Conservation (phyloP, 2,888 invertebrate genomes). For the Schizaphis graminum region DNA sequence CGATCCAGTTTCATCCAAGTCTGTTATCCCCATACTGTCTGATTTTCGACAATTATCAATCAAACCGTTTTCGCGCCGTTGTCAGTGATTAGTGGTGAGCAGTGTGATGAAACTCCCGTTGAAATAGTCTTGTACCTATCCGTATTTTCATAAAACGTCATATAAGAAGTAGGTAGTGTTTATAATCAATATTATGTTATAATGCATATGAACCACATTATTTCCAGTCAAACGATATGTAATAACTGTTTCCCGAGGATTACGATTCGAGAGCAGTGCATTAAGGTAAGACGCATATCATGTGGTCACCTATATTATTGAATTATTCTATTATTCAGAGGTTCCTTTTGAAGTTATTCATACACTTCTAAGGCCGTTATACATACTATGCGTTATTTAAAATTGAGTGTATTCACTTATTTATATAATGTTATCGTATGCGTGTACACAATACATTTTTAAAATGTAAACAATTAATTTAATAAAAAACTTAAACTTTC, state of each 20-base stretch:
- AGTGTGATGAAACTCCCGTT: background rate
- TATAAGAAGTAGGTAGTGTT: slow-evolving; percentile 4
- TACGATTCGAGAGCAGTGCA: background rate
- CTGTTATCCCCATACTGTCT: background rate
- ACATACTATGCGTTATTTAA: background rate
- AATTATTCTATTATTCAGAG: too few species aligned
- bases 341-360: background rate
- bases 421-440: background rate
- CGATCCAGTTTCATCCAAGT: background rate
- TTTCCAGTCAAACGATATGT: background rate
- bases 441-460: background rate
- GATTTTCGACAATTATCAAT: background rate
- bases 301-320: background rate
- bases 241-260: background rate
- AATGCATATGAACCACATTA: background rate
- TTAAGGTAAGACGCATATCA: background rate
- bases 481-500: background rate
- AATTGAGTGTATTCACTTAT: background rate
- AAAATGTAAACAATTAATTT: background rate
- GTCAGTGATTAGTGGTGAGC: background rate
- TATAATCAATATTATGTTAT: background rate
- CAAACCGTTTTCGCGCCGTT: background rate
- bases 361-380: background rate
- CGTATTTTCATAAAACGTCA: background rate
- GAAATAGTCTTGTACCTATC: background rate